These are phyloP conservation scores for Phaethornis superciliosus DNA, from an alignment of 2,113 vertebrate species.

Conservation along the genomic window DNA sequence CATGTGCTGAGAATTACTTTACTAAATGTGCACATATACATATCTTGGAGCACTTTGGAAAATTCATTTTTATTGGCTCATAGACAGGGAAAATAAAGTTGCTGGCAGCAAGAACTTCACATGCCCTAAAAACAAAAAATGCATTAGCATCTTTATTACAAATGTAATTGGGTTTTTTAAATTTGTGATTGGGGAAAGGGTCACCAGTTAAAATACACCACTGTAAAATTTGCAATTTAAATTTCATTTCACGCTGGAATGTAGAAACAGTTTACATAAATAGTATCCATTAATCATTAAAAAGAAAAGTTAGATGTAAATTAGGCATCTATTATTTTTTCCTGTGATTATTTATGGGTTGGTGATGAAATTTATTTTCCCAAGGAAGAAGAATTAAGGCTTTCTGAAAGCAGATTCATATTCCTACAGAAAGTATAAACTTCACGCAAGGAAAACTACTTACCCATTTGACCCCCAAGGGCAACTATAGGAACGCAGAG, in stretches of 20 bases:
- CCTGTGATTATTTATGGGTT: constrained; percentile 70
- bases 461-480: constrained; percentile 5
- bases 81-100: constrained; percentile 36
- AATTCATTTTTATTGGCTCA: constrained; percentile 19
- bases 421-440: constrained; percentile 38
- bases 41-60: background rate
- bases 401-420: constrained; percentile 60
- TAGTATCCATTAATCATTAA: constrained; percentile 82
- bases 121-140: constrained; percentile 72
- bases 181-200: constrained; percentile 77
- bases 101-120: constrained; percentile 44
- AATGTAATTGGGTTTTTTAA: constrained; percentile 77
- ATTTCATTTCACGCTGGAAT: constrained; percentile 82
- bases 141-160: constrained; percentile 84
- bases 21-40: background rate
- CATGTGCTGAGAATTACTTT: background rate
- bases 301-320: constrained; percentile 82
- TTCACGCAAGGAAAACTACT: constrained; percentile 6
- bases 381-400: constrained; percentile 43
- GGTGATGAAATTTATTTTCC: constrained; percentile 66
- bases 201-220: constrained; percentile 77
- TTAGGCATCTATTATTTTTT: constrained; percentile 72
- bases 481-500: background rate
- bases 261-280: constrained; percentile 80
- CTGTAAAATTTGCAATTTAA: constrained; percentile 84